These are phyloP conservation scores for Diarsia brunnea DNA, from an alignment of 2,888 invertebrate species.

Conservation along the genomic window DNA sequence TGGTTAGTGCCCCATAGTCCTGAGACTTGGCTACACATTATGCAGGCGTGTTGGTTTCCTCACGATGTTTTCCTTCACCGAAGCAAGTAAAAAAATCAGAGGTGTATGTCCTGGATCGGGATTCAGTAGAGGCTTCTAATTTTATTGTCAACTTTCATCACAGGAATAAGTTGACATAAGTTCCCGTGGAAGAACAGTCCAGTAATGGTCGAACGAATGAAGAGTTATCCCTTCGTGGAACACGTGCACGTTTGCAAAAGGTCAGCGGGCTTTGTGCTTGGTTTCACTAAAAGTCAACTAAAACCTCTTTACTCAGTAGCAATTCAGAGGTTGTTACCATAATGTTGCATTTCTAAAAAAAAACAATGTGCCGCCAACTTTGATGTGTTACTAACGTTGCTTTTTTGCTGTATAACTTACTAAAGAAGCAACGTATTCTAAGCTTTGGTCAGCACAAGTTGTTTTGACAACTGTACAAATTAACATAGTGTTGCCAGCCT, in stretches of 20 bases:
- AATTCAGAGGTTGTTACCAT: constrained; percentile 21
- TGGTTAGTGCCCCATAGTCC: too few species aligned
- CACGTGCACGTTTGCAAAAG: background rate
- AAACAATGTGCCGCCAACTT: constrained; percentile 19
- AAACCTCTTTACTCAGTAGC: constrained; percentile 18
- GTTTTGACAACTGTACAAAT: constrained; percentile 50
- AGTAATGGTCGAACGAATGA: background rate
- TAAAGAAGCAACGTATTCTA: constrained; percentile 31
- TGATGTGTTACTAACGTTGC: background rate
- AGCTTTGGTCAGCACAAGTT: constrained; percentile 21
- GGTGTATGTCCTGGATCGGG: background rate
- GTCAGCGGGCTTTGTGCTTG: background rate
- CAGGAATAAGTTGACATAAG: background rate
- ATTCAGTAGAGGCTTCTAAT: background rate
- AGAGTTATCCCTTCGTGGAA: background rate
- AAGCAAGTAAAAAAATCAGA: too few species aligned
- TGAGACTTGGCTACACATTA: too few species aligned
- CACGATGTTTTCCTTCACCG: too few species aligned
- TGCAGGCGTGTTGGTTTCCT: too few species aligned
- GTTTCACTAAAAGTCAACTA: constrained; percentile 17
- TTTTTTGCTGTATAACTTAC: background rate
- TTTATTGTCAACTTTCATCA: background rate
- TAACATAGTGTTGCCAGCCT: constrained; percentile 57
- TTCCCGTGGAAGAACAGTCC: background rate
- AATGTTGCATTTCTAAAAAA: constrained; percentile 5